These are phyloP conservation scores for Dryadula phaetusa DNA, from an alignment of 2,888 invertebrate genomes.

Conservation along the genomic window DNA sequence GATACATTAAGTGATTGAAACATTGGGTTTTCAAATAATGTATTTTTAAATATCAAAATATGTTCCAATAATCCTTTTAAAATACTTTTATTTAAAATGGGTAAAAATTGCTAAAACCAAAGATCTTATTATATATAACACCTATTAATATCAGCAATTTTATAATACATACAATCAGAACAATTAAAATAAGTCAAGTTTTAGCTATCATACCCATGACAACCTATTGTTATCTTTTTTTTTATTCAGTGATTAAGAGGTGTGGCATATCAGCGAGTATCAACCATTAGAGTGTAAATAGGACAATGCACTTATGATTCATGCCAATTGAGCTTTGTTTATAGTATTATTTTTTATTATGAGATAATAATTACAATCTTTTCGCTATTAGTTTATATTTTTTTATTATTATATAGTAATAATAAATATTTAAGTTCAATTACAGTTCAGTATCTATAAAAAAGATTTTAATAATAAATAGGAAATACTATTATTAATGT, in stretches of 20 bases:
- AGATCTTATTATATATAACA: too few relatives aligned
- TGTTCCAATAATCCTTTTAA: too few relatives aligned
- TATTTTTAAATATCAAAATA: too few relatives aligned
- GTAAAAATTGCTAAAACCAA: too few relatives aligned
- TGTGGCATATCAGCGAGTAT: constrained; percentile 42
- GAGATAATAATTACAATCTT: not conserved
- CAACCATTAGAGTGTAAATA: constrained; percentile 51
- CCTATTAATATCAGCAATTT: too few relatives aligned
- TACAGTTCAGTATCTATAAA: too few relatives aligned
- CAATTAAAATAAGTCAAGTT: not conserved
- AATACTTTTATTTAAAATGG: too few relatives aligned
- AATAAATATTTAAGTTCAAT: too few relatives aligned
- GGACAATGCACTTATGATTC: constrained; percentile 52
- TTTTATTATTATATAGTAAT: not conserved
- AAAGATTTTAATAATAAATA: too few relatives aligned
- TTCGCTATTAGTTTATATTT: not conserved
- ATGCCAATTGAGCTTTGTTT: constrained; percentile 39
- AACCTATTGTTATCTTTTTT: constrained; percentile 23
- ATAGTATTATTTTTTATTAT: not conserved
- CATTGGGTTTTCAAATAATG: too few relatives aligned
- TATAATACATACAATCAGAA: not conserved
- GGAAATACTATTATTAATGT: too few relatives aligned
- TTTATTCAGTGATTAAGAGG: constrained; percentile 27
- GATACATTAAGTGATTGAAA: too few relatives aligned
- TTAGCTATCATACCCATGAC: constrained; percentile 3